Evolutionary conservation across 1,140 invertebrate species (phyloP), one percentile per base, ranked within the genome.

Genomic region (Mylabris phalerata): DNA sequence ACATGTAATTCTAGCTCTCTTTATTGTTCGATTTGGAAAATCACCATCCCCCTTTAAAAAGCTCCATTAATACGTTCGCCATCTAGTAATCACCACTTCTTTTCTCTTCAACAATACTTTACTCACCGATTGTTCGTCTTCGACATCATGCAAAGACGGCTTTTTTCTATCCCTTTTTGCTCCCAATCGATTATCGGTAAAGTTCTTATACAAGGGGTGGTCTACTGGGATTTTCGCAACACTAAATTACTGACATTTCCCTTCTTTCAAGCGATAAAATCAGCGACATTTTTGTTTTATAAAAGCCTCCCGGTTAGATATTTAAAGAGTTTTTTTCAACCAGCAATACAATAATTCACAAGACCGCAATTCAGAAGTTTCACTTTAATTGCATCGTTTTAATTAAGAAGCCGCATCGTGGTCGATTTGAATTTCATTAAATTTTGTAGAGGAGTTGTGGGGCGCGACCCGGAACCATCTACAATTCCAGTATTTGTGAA

Each of bases 401-500:
- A 54, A 54, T 54, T 54, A 54, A 54, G 51, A 54, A 54, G 46
- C 42, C 51, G 51, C 51, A 54, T 46, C 45, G 39, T 52, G 13
- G 50, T 43, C 26, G 13, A 46, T 54, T 54, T 54, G 51, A 54
- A 54, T 54, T 54, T 54, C 42, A 54, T 54, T 54, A 45, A 54
- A 54, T 38, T 24, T 54, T 26, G 25, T 26, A 9, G 24, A 9
- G 4, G 26, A 13, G n/a, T 48, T 26, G 19, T 10, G 46, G 32
- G 32, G 4, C 32, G 7, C 32, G 7, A 32, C 32, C 32, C 27
- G 27, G 27, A 32, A 32, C 13, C 44, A 25, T 10, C 38, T 2
- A 32, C 47, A 48, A 25, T 48, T 48, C 47, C 47, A 26, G 26
- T 24, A 45, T 27, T 46, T 39, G 38, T 51, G 40, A 19, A 41